Conservation (phyloP, 2,888 invertebrate species). For the Xanthorhoe designata region DNA sequence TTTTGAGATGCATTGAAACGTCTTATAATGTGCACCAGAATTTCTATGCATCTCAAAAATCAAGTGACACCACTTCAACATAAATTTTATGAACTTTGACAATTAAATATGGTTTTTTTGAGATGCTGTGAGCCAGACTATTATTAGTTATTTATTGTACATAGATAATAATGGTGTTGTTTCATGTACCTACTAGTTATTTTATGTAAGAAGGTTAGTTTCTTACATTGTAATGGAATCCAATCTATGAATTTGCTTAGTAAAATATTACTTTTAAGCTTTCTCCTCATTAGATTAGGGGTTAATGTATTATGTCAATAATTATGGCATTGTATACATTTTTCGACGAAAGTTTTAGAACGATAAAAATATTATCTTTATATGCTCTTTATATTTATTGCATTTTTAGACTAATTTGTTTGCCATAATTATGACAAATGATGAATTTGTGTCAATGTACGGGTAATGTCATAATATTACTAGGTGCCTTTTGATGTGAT, state of each 20-base stretch:
- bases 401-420: constrained; percentile 24
- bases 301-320: neutral
- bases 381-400: constrained; percentile 11
- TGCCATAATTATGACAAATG: constrained; percentile 16
- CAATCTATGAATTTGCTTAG: neutral
- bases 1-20: too few relatives aligned
- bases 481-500: constrained; percentile 15
- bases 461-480: constrained; percentile 29
- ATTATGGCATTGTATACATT: neutral
- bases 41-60: too few relatives aligned
- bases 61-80: too few relatives aligned
- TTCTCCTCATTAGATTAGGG: neutral
- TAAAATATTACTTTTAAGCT: neutral
- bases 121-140: too few relatives aligned
- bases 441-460: constrained; percentile 21
- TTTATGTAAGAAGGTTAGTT: neutral
- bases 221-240: neutral
- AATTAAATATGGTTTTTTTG: too few relatives aligned
- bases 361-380: neutral
- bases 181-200: neutral
- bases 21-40: too few relatives aligned
- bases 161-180: neutral
- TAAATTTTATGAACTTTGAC: too few relatives aligned
- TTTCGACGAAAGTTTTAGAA: neutral
- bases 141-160: neutral